phyloP scores from a whole-genome alignment of 2,888 invertebrate species.

The Trachelus stipa region DNA sequence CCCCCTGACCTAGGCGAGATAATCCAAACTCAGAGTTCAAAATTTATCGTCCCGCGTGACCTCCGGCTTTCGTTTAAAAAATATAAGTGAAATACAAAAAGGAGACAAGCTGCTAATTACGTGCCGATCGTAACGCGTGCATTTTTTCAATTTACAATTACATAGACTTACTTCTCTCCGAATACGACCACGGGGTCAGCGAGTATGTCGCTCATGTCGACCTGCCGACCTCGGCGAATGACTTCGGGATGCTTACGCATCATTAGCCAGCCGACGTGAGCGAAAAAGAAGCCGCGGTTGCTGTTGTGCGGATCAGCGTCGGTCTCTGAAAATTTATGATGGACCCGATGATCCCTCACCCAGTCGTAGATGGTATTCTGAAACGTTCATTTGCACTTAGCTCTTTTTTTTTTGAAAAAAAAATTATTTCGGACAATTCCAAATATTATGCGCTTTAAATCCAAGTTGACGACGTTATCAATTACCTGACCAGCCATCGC shows the following conservation, averaged over 20 bases:
- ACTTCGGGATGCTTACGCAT: conserved; percentile 91
- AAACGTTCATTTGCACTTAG: not conserved
- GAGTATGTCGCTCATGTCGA: conserved; percentile 84
- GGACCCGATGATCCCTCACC: conserved; percentile 82
- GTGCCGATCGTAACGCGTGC: not conserved
- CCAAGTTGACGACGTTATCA: conserved; percentile 1
- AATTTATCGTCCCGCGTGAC: not conserved
- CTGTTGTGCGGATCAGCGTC: conserved; percentile 87
- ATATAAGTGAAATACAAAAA: not conserved
- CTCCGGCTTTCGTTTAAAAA: not conserved
- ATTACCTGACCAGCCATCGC: conserved; percentile 77
- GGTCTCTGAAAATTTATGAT: conserved; percentile 81
- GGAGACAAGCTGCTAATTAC: not conserved
- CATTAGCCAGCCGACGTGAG: conserved; percentile 94
- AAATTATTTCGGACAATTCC: conserved; percentile 33
- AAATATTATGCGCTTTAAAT: not conserved
- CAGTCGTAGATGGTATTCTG: conserved; percentile 80
- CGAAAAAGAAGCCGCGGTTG: conserved; percentile 88
- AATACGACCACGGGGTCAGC: conserved; percentile 82
- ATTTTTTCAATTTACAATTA: not conserved
- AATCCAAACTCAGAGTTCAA: not conserved
- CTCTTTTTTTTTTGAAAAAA: not conserved
- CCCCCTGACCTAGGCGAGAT: not conserved
- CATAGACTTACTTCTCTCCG: conserved; percentile 75
- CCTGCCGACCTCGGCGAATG: conserved; percentile 76